Base-by-base conservation (phyloP, 2,113 vertebrate genomes). In the Notothenia rossii region DNA sequence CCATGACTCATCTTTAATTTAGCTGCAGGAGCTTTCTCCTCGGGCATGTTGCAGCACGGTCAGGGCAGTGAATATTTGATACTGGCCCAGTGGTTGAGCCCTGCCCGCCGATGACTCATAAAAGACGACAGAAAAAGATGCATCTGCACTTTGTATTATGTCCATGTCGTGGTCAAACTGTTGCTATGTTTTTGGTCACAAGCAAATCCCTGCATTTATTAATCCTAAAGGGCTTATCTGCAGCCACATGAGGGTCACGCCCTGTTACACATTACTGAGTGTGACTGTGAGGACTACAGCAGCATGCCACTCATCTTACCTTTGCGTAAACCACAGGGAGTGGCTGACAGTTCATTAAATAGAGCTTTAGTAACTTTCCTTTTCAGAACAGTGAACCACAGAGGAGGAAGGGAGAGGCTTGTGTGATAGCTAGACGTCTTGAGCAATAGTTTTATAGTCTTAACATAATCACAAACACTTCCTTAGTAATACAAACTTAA, bases 301-400 rank as follows among this genome's bases (percentile, higher is more conserved):
- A 54, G 55, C 20, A 25, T 43, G 43, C 20, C 58, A 53, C 43
- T 75, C 63, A 55, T 33, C 71, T 86, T 77, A 89, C 79, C 86
- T 88, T 58, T 58, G 58, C 63, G 66, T 33, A 55, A 91, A 81
- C 67, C 88, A 81, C 82, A 83, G 84, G 82, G 87, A 72, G 82
- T 65, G 86, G 45, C 75, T 3, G 7, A 18, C 36, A 40, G 36
- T 40, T 40, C 36, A 40, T 40, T 2, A 66, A 77, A 66, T 87
- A 68, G 67, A 56, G 62, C 64, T 55, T 71, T 64, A 55, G 83
- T 77, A 89, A 85, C 83, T 87, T 91, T 86, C 86, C 81, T 83
- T 85, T 80, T 71, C 58, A 79, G 54, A 51, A 66, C 54, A 74
- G 49, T 59, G 45, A 56, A 69, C 72, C 22, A 25, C 66, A 75